Evolutionary conservation across 2,113 vertebrate genomes (phyloP).

Genomic region (Gnathonemus echidnorhynchus): DNA sequence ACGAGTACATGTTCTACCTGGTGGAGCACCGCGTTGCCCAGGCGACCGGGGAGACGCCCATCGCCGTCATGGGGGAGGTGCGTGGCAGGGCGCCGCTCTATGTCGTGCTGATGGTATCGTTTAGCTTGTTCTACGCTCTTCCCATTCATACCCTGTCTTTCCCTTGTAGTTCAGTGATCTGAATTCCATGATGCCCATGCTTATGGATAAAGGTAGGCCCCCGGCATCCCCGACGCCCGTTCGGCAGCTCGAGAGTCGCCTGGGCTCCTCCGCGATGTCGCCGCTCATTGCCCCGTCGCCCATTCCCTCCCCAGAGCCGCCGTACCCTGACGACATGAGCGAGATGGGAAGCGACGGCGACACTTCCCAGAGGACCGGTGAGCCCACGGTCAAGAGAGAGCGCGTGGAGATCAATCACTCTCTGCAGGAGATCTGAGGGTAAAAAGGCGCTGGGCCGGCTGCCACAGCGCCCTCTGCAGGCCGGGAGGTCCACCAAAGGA

Average conservation of each 20-base stretch:
- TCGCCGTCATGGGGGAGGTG: conserved; percentile 97
- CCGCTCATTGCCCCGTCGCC: not conserved
- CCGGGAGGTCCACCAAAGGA: conserved; percentile 2
- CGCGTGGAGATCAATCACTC: conserved; percentile 76
- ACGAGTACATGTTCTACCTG: conserved; percentile 99
- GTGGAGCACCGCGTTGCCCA: conserved; percentile 92
- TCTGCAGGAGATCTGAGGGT: conserved; percentile 79
- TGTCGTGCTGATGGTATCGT: not conserved
- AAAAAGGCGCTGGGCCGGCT: not conserved
- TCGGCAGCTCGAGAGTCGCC: not conserved
- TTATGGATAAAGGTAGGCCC: conserved; percentile 81
- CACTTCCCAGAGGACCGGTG: conserved; percentile 51
- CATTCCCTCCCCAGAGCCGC: conserved; percentile 39
- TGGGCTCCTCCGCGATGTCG: not conserved
- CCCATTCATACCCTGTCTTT: conserved; percentile 24
- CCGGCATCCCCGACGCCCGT: not conserved
- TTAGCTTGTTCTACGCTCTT: not conserved
- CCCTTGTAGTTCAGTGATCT: conserved; percentile 83
- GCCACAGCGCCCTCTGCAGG: not conserved
- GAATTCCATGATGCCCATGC: conserved; percentile 74
- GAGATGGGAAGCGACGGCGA: conserved; percentile 67
- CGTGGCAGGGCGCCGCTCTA: conserved; percentile 18
- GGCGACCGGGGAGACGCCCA: conserved; percentile 90
- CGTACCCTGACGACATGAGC: conserved; percentile 72
- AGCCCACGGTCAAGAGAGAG: conserved; percentile 85